phyloP scores from a whole-genome alignment of 1,140 invertebrate species.

The Drosophila tsacasi region DNA sequence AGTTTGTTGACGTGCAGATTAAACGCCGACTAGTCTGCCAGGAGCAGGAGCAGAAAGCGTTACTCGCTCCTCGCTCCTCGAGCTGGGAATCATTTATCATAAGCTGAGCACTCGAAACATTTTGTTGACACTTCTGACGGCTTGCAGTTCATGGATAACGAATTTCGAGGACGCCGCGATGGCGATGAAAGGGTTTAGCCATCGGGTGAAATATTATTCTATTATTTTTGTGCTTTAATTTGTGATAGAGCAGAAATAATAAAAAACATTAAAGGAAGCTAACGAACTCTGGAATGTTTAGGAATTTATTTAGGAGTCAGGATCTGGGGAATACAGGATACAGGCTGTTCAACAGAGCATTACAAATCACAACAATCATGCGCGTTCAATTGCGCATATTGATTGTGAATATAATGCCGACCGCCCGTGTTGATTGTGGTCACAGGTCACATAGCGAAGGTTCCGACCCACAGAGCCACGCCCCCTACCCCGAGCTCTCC shows the following conservation, averaged over 20 bases:
- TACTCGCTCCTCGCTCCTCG: constrained; percentile 25
- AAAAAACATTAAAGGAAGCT: not conserved
- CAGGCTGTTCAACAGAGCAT: constrained; percentile 21
- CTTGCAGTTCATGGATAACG: constrained; percentile 66
- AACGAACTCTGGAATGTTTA: not conserved
- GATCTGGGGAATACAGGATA: not conserved
- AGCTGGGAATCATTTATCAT: constrained; percentile 71
- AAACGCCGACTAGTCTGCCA: constrained; percentile 52
- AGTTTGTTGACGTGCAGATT: constrained; percentile 78
- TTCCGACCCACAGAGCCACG: constrained; percentile 9
- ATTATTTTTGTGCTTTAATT: constrained; percentile 20
- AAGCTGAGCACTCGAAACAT: constrained; percentile 46
- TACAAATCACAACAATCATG: constrained; percentile 78
- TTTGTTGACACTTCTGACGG: constrained; percentile 59
- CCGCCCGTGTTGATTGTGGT: constrained; percentile 65
- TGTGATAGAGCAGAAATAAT: not conserved
- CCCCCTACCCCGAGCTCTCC: not conserved
- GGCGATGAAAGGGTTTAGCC: constrained; percentile 20
- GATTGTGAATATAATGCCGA: constrained; percentile 71
- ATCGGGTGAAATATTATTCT: constrained; percentile 24
- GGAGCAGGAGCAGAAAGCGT: constrained; percentile 39
- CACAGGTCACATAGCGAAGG: constrained; percentile 73
- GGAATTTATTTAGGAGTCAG: not conserved
- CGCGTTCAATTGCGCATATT: constrained; percentile 79
- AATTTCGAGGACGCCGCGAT: constrained; percentile 19